Evolutionary conservation across 2,888 invertebrate genomes (phyloP).

Genomic region (Watsonalla cultraria): DNA sequence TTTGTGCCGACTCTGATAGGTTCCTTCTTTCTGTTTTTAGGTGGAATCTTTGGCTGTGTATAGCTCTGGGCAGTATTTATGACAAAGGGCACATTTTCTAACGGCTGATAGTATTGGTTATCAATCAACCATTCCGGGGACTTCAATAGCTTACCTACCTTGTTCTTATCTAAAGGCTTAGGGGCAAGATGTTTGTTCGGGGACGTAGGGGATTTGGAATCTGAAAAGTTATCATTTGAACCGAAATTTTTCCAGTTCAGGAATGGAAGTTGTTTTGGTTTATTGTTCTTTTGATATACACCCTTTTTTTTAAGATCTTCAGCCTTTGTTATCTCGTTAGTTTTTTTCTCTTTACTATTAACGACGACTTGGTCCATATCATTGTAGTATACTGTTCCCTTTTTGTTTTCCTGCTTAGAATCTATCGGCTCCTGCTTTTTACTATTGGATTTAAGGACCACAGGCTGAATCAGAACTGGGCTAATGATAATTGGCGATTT

Average conservation of each 20-base stretch:
- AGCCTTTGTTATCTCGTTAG: conserved; percentile 14
- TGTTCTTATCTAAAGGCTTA: conserved; percentile 29
- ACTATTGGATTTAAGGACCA: conserved; percentile 44
- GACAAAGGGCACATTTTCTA: conserved; percentile 57
- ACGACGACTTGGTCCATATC: conserved; percentile 58
- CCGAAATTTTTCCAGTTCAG: conserved; percentile 43
- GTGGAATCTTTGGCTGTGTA: conserved; percentile 19
- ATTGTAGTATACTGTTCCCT: conserved; percentile 56
- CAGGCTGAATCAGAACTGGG: conserved; percentile 60
- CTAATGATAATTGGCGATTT: conserved; percentile 58
- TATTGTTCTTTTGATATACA: conserved; percentile 54
- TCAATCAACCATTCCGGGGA: conserved; percentile 58
- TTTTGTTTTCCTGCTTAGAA: conserved; percentile 28
- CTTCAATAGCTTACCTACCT: conserved; percentile 48
- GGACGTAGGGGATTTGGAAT: conserved; percentile 26
- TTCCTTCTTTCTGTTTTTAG: conserved; percentile 21
- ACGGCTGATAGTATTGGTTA: conserved; percentile 64
- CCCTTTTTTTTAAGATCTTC: conserved; percentile 35
- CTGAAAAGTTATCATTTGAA: conserved; percentile 38
- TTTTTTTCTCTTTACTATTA: conserved; percentile 21
- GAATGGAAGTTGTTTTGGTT: conserved; percentile 47
- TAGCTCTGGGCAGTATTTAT: conserved; percentile 48
- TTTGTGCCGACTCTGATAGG: conserved; percentile 18
- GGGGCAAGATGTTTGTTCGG: conserved; percentile 21
- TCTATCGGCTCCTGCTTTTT: conserved; percentile 15